Base-by-base conservation (phyloP, 2,888 invertebrate species). In the Andrena praecox region DNA sequence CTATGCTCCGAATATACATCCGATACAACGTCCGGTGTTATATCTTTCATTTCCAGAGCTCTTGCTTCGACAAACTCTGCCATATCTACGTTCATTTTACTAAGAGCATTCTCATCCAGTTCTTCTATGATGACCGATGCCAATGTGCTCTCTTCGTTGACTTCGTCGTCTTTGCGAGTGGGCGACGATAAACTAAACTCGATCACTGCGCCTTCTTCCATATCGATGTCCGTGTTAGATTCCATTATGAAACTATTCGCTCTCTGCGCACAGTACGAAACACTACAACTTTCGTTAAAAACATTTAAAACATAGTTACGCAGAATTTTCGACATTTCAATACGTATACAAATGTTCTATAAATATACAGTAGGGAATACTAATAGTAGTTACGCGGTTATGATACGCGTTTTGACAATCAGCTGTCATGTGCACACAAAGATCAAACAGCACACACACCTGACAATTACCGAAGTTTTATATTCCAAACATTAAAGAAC, bases 61-160 rank as follows among this genome's bases (percentile, higher is more conserved):
- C 82, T 87, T 2, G 94, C 92, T 85, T 93, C 93, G 5, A 93
- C 90, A 79, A 94, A 94, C 85, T 93, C 94, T 42, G 88, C 85
- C 78, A 93, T 91, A 73, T 93, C 90, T 24, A 92, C 87, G 48
- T 91, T 77, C 87, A 91, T 87, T 0, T 86, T 84, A 60, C 78
- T 86, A 10, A 92, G 84, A 72, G 91, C 85, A 70, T 77, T 88
- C 83, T 90, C 90, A 72, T 93, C 92, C 4, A 94, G 76, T 80
- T 93, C 94, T 85, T 94, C 94, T 70, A 94, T 94, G 33, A 89
- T 89, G 16, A 88, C 80, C 10, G 87, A 76, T 27, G 60, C 80
- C 59, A 87, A 66, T 16, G 31, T 66, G 16, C 24, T 78, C 31
- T 63, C 62, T 6, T 75, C 62, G 24, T 64, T 6, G 3, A 86